Conservation (phyloP, 2,113 vertebrate species). For the Vicugna pacos region DNA sequence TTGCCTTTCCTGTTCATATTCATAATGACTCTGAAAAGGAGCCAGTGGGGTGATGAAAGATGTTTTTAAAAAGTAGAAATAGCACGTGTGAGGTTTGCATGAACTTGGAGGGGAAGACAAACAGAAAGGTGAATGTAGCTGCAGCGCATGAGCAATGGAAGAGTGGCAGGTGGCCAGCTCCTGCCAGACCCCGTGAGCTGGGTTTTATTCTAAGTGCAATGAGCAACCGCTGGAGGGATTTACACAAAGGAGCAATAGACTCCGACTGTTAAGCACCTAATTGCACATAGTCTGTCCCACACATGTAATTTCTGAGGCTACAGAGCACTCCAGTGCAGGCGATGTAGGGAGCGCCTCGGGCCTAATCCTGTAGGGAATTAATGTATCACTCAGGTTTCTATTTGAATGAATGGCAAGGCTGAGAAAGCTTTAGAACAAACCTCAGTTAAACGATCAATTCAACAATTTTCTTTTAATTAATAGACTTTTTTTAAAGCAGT, state of each 20-base stretch:
- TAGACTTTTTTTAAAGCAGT: neutral
- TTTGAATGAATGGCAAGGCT: neutral
- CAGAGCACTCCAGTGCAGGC: neutral
- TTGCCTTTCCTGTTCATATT: rapidly evolving
- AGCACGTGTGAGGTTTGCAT: rapidly evolving
- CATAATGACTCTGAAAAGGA: neutral
- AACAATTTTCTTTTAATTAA: neutral
- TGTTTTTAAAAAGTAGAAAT: neutral
- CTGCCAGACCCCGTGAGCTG: rapidly evolving
- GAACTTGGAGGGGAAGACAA: neutral
- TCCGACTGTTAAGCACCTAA: neutral
- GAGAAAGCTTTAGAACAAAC: neutral
- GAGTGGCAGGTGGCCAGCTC: too few relatives aligned
- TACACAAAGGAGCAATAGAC: neutral
- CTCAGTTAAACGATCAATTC: neutral
- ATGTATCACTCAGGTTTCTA: neutral
- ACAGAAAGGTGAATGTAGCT: rapidly evolving
- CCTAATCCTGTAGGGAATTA: neutral
- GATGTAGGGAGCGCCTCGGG: neutral
- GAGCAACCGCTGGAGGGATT: neutral
- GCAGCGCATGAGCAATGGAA: rapidly evolving
- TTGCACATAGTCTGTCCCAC: neutral
- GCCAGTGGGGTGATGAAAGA: too few relatives aligned
- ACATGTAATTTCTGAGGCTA: neutral
- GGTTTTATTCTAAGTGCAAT: neutral